These are phyloP conservation scores for Ivindomyrus marchei DNA, from an alignment of 2,113 vertebrate genomes.

Conservation along the genomic window DNA sequence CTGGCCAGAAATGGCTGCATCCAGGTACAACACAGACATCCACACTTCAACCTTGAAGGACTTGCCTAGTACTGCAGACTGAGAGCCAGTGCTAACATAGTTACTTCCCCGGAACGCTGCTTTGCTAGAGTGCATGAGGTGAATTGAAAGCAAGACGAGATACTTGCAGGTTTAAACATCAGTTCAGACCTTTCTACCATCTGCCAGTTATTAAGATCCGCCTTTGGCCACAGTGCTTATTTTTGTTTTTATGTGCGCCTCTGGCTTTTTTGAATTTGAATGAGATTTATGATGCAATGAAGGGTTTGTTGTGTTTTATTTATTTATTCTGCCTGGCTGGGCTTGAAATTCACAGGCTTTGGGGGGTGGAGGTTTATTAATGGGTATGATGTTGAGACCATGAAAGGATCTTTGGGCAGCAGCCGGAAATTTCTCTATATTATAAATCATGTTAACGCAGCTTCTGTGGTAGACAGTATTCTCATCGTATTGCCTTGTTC, in stretches of 20 bases:
- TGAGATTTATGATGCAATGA: background rate
- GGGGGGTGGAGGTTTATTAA: background rate
- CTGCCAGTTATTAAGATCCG: background rate
- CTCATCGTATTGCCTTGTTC: background rate
- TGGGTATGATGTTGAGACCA: background rate
- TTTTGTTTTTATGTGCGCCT: background rate
- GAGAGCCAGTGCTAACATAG: background rate
- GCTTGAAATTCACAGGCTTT: background rate
- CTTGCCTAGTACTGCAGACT: background rate
- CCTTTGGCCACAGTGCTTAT: background rate
- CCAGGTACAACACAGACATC: background rate
- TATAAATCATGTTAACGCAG: background rate
- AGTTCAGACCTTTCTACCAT: background rate
- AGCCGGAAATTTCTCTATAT: background rate
- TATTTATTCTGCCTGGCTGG: background rate
- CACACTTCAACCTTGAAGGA: background rate
- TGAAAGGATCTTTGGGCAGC: background rate
- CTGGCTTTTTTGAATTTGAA: background rate
- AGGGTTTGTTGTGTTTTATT: background rate
- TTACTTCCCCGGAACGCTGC: background rate
- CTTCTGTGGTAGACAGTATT: background rate
- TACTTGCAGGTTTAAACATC: background rate
- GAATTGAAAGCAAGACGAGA: background rate
- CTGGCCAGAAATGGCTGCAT: background rate
- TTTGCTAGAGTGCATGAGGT: background rate